These are phyloP conservation scores for Otocyon megalotis DNA, from an alignment of 2,113 vertebrate species.

Conservation along the genomic window DNA sequence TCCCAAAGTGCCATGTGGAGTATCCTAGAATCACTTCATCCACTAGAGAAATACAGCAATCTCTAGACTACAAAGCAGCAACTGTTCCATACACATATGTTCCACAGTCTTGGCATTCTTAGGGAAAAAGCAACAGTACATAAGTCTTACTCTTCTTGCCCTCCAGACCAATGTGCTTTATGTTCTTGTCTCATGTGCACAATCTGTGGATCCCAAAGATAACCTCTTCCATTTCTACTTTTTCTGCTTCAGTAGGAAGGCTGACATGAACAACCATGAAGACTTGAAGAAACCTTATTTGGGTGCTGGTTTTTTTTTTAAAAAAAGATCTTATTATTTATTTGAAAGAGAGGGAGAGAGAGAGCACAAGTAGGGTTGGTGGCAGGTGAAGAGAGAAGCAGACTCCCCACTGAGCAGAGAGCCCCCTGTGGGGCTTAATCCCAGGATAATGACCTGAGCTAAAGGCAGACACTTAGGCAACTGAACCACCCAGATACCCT, in stretches of 20 bases:
- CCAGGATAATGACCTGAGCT: too few relatives aligned
- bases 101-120: not conserved
- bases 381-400: too few relatives aligned
- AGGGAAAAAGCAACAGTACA: slow-evolving; percentile 50
- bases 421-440: too few relatives aligned
- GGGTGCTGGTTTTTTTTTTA: not conserved
- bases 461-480: too few relatives aligned
- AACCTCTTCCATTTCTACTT: not conserved
- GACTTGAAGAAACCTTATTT: not conserved
- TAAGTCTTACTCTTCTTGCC: slow-evolving; percentile 16
- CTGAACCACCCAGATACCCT: too few relatives aligned
- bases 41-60: slow-evolving; percentile 44
- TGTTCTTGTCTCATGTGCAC: not conserved
- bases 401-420: too few relatives aligned
- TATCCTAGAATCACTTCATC: slow-evolving; percentile 73
- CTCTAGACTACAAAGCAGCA: not conserved
- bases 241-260: not conserved
- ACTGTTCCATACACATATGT: slow-evolving; percentile 29
- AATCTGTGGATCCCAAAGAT: not conserved
- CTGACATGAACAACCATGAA: not conserved
- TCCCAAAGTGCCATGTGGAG: slow-evolving; percentile 70
- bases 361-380: too few relatives aligned
- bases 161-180: not conserved
- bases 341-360: too few relatives aligned
- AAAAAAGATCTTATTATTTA: too few relatives aligned